These are phyloP conservation scores for Pomatostomus ruficeps DNA, from an alignment of 2,113 vertebrate genomes.

Conservation along the genomic window DNA sequence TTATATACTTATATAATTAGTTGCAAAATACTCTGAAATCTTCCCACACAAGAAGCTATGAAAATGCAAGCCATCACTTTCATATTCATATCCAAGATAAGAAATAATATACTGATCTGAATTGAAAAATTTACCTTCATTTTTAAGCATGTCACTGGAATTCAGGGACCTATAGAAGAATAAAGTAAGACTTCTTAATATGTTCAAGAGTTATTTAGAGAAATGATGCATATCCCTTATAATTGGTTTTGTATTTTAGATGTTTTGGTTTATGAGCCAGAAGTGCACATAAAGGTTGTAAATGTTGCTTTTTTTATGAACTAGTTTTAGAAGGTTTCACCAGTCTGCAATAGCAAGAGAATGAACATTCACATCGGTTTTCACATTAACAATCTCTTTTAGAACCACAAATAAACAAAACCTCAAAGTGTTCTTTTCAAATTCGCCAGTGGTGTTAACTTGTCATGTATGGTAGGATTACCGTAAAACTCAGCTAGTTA, in stretches of 20 bases:
- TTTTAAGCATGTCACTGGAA: conserved; percentile 14
- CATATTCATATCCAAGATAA: neutral
- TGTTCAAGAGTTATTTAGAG: neutral
- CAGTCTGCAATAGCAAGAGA: neutral
- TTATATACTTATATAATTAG: neutral
- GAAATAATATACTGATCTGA: neutral
- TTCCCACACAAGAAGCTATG: neutral
- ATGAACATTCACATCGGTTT: neutral
- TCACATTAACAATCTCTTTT: neutral
- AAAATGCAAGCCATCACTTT: neutral
- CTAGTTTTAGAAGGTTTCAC: neutral
- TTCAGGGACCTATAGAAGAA: neutral
- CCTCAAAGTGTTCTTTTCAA: neutral
- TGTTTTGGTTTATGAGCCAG: neutral
- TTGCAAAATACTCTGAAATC: neutral
- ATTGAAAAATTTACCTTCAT: neutral
- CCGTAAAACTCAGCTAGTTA: neutral
- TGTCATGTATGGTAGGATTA: neutral
- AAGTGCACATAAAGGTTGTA: neutral
- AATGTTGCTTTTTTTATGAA: neutral
- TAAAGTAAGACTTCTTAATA: neutral
- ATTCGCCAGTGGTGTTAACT: neutral
- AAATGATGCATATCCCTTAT: neutral
- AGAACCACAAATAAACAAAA: neutral
- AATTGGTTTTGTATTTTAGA: neutral